Base-by-base conservation (phyloP, 2,888 invertebrate genomes). In the Frankliniella intonsa region DNA sequence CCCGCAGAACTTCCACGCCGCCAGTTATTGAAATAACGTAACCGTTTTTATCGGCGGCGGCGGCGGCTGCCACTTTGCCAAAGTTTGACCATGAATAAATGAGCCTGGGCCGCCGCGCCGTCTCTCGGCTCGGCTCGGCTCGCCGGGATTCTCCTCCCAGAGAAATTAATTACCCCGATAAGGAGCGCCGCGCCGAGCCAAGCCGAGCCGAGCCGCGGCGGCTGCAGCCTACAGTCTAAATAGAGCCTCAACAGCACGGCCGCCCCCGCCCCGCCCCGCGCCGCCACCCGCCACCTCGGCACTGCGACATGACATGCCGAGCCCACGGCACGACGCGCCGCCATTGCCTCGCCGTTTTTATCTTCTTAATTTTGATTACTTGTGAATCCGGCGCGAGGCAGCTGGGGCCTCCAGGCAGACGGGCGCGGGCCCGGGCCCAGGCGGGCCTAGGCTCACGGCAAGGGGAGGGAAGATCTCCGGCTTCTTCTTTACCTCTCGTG, bases 71-170 rank as follows among this genome's bases (percentile, higher is more conserved):
- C 69, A 76, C 69, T 76, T 76, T 76, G 69, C 69, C 12, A 76
- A 76, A 76, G 69, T 76, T 76, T 76, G 22, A 12, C 69, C 69
- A 76, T 76, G 69, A 76, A 76, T 76, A 76, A 76, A 76, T 76
- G 69, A 22, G 25, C 22, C 55, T 55, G 69, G 69, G 22, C 22
- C 69, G 69, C 22, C 69, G 22, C 69, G 69, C 5, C 69, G 22
- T 25, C 25, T 12, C 69, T n/a, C 69, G 22, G 69, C 69, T 22
- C 69, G 22, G 69, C 62, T 76, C 69, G 69, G n/a, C 69, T 25
- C 69, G 38, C 3, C 22, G 22, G 69, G 69, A 76, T 25, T 76
- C 22, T 76, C 38, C 38, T 38, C 38, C 38, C 69, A 76, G 25
- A 76, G 69, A 76, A 76, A 76, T 76, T 76, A 76, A 76, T 76